Evolutionary conservation across 2,888 invertebrate species (phyloP).

Genomic region (Ichneumoninae sp.): DNA sequence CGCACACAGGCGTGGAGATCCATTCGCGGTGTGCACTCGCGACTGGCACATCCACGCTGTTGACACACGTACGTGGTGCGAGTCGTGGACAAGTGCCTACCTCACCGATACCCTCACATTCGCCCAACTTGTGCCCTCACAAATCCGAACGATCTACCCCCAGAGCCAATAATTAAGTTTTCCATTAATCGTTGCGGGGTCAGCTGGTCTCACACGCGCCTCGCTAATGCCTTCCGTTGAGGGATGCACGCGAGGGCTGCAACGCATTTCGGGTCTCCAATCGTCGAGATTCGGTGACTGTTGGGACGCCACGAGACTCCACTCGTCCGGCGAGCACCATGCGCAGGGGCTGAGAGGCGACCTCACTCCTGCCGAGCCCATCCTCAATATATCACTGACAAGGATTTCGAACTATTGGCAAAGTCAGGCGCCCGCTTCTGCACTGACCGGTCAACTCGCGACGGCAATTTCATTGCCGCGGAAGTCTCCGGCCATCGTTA

Average conservation of each 20-base stretch:
- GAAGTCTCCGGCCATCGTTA: neutral
- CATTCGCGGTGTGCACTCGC: neutral
- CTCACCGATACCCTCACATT: slow-evolving; percentile 27
- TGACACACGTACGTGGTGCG: slow-evolving; percentile 1
- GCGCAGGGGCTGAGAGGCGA: neutral
- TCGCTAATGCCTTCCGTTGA: slow-evolving; percentile 68
- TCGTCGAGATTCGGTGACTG: slow-evolving; percentile 27
- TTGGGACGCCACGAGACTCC: slow-evolving; percentile 21
- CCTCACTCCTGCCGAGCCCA: neutral
- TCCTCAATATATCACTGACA: slow-evolving; percentile 7
- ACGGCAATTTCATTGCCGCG: neutral
- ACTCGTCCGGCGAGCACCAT: neutral
- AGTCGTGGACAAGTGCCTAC: slow-evolving; percentile 9
- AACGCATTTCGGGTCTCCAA: slow-evolving; percentile 32
- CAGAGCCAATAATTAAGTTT: slow-evolving; percentile 80
- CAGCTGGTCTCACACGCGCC: slow-evolving; percentile 78
- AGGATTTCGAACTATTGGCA: neutral
- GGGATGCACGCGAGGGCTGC: slow-evolving; percentile 63
- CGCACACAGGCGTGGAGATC: slow-evolving; percentile 33
- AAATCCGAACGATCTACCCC: slow-evolving; percentile 62
- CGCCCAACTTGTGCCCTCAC: slow-evolving; percentile 33
- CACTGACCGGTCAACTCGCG: neutral
- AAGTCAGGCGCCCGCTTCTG: neutral
- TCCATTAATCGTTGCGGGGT: slow-evolving; percentile 80
- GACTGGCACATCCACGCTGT: slow-evolving; percentile 31